Percentiles rank a stretch among this genome's conserved stretches.
Evolutionary conservation across 1,140 invertebrate species (phyloP).

Genomic region (Dolichoris vasculosae): DNA sequence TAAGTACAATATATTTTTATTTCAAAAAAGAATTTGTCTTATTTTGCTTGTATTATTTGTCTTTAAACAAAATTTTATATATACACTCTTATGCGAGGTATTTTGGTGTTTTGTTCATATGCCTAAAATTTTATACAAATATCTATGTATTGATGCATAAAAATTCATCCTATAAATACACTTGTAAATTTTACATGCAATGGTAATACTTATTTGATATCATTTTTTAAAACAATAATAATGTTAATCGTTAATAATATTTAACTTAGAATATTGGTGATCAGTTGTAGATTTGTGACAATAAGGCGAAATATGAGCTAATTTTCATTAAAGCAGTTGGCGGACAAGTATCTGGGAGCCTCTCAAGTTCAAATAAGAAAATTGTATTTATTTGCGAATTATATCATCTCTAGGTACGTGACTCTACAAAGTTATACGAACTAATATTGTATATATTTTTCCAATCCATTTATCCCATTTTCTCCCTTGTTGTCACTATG

Average conservation of each 20-base stretch:
- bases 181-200: background rate
- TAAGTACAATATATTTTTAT: background rate
- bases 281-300: constrained; percentile 7
- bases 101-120: background rate
- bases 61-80: background rate
- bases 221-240: background rate
- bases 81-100: background rate
- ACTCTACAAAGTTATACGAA: constrained; percentile 35
- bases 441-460: constrained; percentile 44
- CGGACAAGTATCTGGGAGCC: background rate
- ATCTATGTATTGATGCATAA: background rate
- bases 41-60: background rate
- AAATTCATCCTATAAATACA: background rate
- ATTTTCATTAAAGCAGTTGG: background rate
- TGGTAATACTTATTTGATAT: background rate
- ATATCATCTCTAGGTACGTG: constrained; percentile 11
- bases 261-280: background rate
- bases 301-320: background rate
- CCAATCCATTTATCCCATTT: constrained; percentile 17
- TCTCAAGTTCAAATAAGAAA: constrained; percentile 24
- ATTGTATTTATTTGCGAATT: constrained; percentile 30
- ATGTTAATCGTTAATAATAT: background rate
- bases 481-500: constrained; percentile 11
- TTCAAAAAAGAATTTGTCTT: background rate
- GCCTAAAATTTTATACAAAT: background rate